Evolutionary conservation across 2,888 invertebrate genomes (phyloP), one percentile per base, ranked within the genome.

Genomic region (Campopleginae sp.): DNA sequence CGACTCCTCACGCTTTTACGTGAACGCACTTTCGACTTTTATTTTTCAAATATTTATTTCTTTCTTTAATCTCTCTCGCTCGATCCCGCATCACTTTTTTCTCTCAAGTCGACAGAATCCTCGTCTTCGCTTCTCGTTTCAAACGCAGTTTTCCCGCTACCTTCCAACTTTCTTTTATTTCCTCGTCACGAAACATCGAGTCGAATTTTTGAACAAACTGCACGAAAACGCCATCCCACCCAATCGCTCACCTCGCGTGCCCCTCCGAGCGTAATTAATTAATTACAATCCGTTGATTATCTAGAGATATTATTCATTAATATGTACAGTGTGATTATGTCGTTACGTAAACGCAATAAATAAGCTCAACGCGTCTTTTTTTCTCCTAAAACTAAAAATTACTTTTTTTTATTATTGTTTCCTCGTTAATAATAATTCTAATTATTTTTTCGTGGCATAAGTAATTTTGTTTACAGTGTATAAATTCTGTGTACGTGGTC

Each of bases 351-450:
- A 91, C 88, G 88, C 92, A 92, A 93, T 93, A 93, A 93, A 93
- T 93, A 93, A 92, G 92, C 92, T 93, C 92, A 91, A 91, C 90
- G 90, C 90, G 87, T 89, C 77, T 86, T 80, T 71, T 76, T 46
- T 44, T 63, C 61, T 44, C 58, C 80, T 79, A 88, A 85, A 85
- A 87, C 88, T 91, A 89, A 51, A 86, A 87, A 87, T 89, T 89
- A 90, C 86, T 87, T 85, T 80, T 82, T 80, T 83, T 23, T 23
- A 10, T 51, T 4, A 51, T 19, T 51, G 51, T 51, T 51, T 54
- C 23, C 10, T 54, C n/a, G 38, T 38, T 38, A 10, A 38, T 38
- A 5, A 38, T 38, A 38, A 38, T 27, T 27, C 14, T 58, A 27
- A 27, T 58, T 12, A 1, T 58, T 58, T 14, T 58, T 86, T 85